Base-by-base conservation (phyloP, 2,113 vertebrate genomes). In the Phycodurus eques region DNA sequence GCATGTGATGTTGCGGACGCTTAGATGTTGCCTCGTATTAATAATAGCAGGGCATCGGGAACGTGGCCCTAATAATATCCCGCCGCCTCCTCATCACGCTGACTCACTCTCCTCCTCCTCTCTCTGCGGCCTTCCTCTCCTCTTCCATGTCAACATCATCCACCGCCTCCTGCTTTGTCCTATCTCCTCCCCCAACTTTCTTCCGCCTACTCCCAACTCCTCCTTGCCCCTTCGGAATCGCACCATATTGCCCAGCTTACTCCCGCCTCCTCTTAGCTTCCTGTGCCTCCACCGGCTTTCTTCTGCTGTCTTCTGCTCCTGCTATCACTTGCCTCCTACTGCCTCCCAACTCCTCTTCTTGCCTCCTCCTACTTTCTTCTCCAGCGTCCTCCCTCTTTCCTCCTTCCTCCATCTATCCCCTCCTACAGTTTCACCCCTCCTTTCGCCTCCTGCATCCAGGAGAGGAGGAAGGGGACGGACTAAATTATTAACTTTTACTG, bases 31-130 rank as follows among this genome's bases (percentile, higher is more conserved):
- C 75, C 72, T 19, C 2, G 59, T 61, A 35, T 66, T 66, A 66
- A 31, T 76, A 82, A 85, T 68, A 83, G 83, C 82, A 78, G 83
- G 83, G 75, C 74, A 70, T 81, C 80, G 73, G 67, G 77, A 78
- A 80, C 80, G 85, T 87, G 86, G 87, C 88, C 86, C 82, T 85
- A 88, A 89, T 87, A 84, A 89, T 88, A 88, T 87, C 88, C 83
- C 44, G 70, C 80, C 69, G 79, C 81, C 84, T 85, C 87, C 83
- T 82, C 84, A 82, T 87, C 76, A 64, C 67, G 76, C 67, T 88
- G 89, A 91, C 88, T 91, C 88, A 83, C 87, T 86, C 85, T 74
- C 27, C 57, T 60, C 27, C 54, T 59, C 56, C 31, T 61, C 85
- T 80, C 81, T 65, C 68, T 78, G 81, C 56, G 79, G 84, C 80